Conservation (phyloP, 2,888 invertebrate genomes). For the Lasioglossum marginatum region DNA sequence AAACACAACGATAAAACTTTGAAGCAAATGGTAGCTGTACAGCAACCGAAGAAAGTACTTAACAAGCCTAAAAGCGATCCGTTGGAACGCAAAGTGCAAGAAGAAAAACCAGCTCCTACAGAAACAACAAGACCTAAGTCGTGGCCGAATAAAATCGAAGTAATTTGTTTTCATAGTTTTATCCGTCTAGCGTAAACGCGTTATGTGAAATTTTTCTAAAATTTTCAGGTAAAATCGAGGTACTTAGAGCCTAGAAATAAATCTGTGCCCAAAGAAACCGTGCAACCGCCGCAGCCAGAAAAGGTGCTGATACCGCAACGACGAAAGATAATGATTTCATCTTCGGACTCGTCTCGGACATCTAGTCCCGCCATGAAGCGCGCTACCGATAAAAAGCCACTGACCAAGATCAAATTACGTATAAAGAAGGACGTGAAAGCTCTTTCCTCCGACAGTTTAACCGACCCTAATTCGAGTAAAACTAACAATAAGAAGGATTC, state of each 20-base stretch:
- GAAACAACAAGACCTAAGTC: slow-evolving; percentile 79
- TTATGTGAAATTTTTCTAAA: not conserved
- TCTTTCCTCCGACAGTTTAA: slow-evolving; percentile 86
- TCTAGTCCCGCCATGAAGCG: slow-evolving; percentile 88
- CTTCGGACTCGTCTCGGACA: slow-evolving; percentile 89
- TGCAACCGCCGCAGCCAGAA: slow-evolving; percentile 71
- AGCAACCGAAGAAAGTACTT: slow-evolving; percentile 69
- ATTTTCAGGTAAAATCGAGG: slow-evolving; percentile 86
- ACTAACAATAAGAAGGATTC: slow-evolving; percentile 72
- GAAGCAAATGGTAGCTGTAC: slow-evolving; percentile 71
- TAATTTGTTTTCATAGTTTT: slow-evolving; percentile 46
- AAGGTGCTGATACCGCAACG: slow-evolving; percentile 83
- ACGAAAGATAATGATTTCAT: slow-evolving; percentile 86
- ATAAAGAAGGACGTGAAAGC: slow-evolving; percentile 82
- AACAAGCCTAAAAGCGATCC: slow-evolving; percentile 83
- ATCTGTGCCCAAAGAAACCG: slow-evolving; percentile 76
- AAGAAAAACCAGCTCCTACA: slow-evolving; percentile 74
- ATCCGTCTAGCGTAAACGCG: not conserved
- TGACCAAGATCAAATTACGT: slow-evolving; percentile 79
- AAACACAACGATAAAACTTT: slow-evolving; percentile 81
- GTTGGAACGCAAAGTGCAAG: slow-evolving; percentile 80
- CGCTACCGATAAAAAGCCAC: slow-evolving; percentile 79
- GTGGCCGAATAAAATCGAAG: slow-evolving; percentile 83
- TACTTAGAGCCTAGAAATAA: slow-evolving; percentile 87
- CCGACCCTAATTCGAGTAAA: slow-evolving; percentile 81